Percentiles rank a stretch among this genome's conserved stretches.
Evolutionary conservation across 2,888 invertebrate genomes (phyloP).

Genomic region (Epistrophe eligans): DNA sequence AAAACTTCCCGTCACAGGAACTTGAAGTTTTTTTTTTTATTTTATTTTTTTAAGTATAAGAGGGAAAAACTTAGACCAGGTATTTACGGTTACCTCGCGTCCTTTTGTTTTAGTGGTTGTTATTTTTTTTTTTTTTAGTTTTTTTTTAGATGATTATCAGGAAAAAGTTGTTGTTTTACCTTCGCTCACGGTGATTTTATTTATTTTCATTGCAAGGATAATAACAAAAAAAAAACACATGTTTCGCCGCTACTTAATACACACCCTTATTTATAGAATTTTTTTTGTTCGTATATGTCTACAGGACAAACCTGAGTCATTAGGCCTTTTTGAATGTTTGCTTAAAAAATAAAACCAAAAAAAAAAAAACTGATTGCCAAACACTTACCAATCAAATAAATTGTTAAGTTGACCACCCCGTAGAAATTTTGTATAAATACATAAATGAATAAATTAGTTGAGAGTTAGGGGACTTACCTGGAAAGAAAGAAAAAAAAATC

Average conservation of each 20-base stretch:
- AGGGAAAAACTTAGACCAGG: conserved; percentile 6
- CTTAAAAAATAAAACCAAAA: conserved; percentile 16
- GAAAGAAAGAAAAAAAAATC: background rate
- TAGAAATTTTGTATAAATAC: background rate
- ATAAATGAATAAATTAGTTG: conserved; percentile 13
- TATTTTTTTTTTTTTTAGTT: background rate
- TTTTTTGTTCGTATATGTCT: background rate
- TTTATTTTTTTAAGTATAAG: conserved; percentile 26
- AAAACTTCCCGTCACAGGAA: conserved; percentile 37
- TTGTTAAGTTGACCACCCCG: conserved; percentile 8
- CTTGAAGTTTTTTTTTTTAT: conserved; percentile 17
- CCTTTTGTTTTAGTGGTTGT: conserved; percentile 23
- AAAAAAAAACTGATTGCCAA: conserved; percentile 15
- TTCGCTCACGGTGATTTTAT: conserved; percentile 28
- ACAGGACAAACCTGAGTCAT: conserved; percentile 14
- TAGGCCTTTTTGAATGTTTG: conserved; percentile 13
- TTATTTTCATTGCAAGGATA: conserved; percentile 19
- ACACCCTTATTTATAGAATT: conserved; percentile 26
- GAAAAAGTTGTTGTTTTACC: conserved; percentile 17
- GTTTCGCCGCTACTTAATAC: conserved; percentile 11
- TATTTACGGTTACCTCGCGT: conserved; percentile 1
- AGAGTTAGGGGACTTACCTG: conserved; percentile 5
- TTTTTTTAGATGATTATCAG: conserved; percentile 27
- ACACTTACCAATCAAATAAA: conserved; percentile 38
- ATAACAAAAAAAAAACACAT: conserved; percentile 11